Percentiles rank a stretch among this genome's conserved stretches.
Evolutionary conservation across 1,140 invertebrate genomes (phyloP).

Genomic region (Idris sp.): DNA sequence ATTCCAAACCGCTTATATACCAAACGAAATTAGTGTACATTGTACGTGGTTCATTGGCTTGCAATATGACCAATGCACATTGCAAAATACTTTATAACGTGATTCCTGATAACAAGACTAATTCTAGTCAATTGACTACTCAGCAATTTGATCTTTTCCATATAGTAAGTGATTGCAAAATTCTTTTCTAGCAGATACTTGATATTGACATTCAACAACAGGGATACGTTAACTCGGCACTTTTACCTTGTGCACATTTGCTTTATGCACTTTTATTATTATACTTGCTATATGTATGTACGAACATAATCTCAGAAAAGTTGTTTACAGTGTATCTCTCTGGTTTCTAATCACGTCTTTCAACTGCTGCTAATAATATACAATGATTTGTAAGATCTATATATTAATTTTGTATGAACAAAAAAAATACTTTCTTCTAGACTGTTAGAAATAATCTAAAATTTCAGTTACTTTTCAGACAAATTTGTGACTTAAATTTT

Average conservation of each 20-base stretch:
- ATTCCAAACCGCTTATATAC: too few relatives aligned
- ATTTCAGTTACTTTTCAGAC: too few relatives aligned
- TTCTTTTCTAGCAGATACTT: slow-evolving; percentile 46
- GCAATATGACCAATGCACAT: slow-evolving; percentile 5
- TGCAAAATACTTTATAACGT: slow-evolving; percentile 25
- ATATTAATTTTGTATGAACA: too few relatives aligned
- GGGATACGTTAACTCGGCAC: slow-evolving; percentile 41
- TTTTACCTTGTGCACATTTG: slow-evolving; percentile 44
- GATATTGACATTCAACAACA: slow-evolving; percentile 60
- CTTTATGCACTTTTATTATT: slow-evolving; percentile 45
- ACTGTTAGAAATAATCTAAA: too few relatives aligned
- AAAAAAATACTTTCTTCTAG: too few relatives aligned
- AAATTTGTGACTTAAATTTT: too few relatives aligned
- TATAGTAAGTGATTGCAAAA: slow-evolving; percentile 40
- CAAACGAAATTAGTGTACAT: too few relatives aligned
- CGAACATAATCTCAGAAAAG: background rate
- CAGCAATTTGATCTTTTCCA: slow-evolving; percentile 39
- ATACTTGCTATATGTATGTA: slow-evolving; percentile 10
- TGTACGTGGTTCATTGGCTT: background rate
- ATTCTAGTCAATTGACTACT: slow-evolving; percentile 16
- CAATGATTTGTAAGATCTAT: too few relatives aligned
- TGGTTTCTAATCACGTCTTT: too few relatives aligned
- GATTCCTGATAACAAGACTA: slow-evolving; percentile 23
- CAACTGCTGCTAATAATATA: too few relatives aligned
- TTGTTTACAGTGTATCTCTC: too few relatives aligned